These are phyloP conservation scores for Zonotrichia leucophrys DNA, from an alignment of 2,113 vertebrate genomes.

Conservation along the genomic window DNA sequence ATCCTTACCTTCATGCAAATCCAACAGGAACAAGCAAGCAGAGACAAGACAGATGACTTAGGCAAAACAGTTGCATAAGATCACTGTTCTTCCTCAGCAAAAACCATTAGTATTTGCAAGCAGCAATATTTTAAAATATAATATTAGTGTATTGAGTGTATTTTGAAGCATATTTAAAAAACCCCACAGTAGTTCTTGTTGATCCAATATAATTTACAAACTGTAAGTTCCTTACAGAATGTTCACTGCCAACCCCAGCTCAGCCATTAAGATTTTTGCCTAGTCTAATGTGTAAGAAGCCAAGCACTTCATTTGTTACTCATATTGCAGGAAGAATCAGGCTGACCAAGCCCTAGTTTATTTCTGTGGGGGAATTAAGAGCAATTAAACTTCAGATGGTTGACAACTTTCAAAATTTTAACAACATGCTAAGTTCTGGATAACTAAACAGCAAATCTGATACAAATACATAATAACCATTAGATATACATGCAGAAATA, in stretches of 20 bases:
- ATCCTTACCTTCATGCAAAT: not conserved
- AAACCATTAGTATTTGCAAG: not conserved
- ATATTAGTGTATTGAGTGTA: not conserved
- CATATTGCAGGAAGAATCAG: not conserved
- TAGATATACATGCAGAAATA: not conserved
- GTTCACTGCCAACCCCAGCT: not conserved
- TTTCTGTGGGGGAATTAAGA: not conserved
- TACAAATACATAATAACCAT: not conserved
- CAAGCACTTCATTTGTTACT: not conserved
- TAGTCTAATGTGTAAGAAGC: not conserved
- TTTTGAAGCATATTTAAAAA: not conserved
- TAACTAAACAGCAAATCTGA: not conserved
- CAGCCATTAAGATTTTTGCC: not conserved
- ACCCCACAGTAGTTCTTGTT: not conserved
- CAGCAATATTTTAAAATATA: not conserved
- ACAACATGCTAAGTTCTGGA: not conserved
- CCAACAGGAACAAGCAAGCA: not conserved
- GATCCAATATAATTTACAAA: not conserved
- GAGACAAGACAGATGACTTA: not conserved
- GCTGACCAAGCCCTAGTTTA: not conserved
- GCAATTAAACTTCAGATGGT: not conserved
- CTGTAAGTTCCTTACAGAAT: not conserved
- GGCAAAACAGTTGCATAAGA: not conserved
- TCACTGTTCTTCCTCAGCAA: not conserved
- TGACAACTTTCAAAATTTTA: conserved; percentile 4